These are phyloP conservation scores for Oreotrochilus melanogaster DNA, from an alignment of 2,113 vertebrate species.

Conservation along the genomic window DNA sequence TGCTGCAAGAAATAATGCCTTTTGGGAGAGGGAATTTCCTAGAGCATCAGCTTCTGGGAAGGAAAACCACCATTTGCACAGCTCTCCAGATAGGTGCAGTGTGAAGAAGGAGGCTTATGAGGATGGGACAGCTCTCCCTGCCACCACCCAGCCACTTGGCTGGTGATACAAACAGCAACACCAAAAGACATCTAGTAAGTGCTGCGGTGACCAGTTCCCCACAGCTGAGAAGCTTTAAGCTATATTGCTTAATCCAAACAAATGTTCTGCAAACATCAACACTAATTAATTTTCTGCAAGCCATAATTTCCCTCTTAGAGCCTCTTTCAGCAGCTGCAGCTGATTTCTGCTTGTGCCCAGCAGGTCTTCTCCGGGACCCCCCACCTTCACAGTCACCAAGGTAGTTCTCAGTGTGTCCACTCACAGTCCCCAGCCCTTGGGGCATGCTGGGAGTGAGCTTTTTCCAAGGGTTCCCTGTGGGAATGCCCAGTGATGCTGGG, in stretches of 20 bases:
- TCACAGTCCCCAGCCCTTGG: not conserved
- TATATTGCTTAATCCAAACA: conserved; percentile 41
- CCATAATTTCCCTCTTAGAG: not conserved
- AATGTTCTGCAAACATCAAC: not conserved
- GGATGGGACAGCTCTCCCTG: not conserved
- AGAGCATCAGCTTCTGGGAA: not conserved
- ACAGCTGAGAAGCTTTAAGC: conserved; percentile 16
- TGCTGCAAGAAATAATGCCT: not conserved
- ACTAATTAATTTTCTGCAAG: not conserved
- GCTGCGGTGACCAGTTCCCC: not conserved
- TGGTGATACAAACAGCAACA: not conserved
- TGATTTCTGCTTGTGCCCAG: not conserved
- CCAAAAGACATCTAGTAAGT: not conserved
- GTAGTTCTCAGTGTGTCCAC: not conserved
- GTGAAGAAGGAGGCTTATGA: accelerated
- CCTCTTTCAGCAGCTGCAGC: conserved; percentile 1
- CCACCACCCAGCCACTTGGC: not conserved
- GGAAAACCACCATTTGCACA: not conserved
- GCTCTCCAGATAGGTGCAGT: not conserved
- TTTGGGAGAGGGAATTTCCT: not conserved
- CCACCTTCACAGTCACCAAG: not conserved
- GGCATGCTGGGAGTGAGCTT: not conserved
- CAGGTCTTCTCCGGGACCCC: not conserved
- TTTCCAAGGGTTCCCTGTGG: not conserved
- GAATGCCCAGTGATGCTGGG: not conserved